Percentiles rank a stretch among this genome's conserved stretches.
Conservation (phyloP, 2,113 vertebrate species). For the Redunca redunca region DNA sequence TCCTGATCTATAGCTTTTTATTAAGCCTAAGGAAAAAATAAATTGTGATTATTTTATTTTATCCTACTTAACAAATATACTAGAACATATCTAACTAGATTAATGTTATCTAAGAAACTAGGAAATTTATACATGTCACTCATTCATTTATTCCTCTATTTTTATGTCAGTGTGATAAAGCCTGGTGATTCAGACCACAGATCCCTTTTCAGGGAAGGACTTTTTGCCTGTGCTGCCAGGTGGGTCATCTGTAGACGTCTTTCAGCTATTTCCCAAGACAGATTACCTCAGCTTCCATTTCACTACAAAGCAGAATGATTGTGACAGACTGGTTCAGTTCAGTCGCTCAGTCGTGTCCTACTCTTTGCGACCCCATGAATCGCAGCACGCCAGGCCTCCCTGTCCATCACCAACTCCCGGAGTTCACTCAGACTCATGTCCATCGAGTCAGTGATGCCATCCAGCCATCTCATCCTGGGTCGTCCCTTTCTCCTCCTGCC, state of each 20-base stretch:
- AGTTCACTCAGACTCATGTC: too few relatives aligned
- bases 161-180: neutral
- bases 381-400: too few relatives aligned
- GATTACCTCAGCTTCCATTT: neutral
- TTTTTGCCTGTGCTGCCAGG: neutral
- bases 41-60: neutral
- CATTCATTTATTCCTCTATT: neutral
- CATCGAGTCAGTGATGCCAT: too few relatives aligned
- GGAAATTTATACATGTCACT: neutral
- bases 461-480: too few relatives aligned
- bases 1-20: neutral
- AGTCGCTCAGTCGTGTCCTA: too few relatives aligned
- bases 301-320: neutral
- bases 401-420: too few relatives aligned
- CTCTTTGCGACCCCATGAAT: too few relatives aligned
- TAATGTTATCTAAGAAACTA: neutral
- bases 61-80: neutral
- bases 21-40: neutral
- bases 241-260: neutral
- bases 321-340: neutral
- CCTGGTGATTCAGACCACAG: neutral
- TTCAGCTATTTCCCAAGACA: neutral
- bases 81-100: neutral
- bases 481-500: too few relatives aligned
- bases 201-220: neutral